phyloP scores from a whole-genome alignment of 2,888 invertebrate species.

The Platycheirus rosarum region DNA sequence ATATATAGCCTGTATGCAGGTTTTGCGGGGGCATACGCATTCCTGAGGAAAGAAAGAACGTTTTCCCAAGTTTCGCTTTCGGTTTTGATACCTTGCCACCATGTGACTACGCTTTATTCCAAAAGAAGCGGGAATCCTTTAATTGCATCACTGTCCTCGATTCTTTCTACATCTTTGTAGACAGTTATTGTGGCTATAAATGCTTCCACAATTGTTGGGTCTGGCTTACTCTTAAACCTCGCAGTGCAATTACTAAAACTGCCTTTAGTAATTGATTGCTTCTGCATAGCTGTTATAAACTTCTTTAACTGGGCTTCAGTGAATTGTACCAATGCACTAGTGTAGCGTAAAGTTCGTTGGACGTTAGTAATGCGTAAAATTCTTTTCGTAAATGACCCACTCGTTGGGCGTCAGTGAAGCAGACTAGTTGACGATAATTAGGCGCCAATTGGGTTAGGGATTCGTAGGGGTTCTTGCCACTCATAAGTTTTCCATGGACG shows the following conservation, averaged over 20 bases:
- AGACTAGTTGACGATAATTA: too few relatives aligned
- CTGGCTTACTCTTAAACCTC: too few relatives aligned
- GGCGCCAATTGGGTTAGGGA: too few relatives aligned
- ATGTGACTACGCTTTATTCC: too few relatives aligned
- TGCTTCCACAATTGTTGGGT: too few relatives aligned
- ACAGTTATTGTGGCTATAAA: too few relatives aligned
- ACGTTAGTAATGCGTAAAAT: conserved; percentile 17
- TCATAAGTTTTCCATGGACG: too few relatives aligned
- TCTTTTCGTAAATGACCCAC: neutral
- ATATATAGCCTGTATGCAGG: conserved; percentile 25
- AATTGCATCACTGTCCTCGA: too few relatives aligned
- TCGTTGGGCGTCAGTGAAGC: neutral
- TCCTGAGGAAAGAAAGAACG: conserved; percentile 1
- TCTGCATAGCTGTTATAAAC: conserved; percentile 7
- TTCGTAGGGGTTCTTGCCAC: too few relatives aligned
- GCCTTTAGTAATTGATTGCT: conserved; percentile 59
- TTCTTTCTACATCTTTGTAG: too few relatives aligned
- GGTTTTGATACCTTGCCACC: conserved; percentile 52
- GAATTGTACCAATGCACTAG: conserved; percentile 19
- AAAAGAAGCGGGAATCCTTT: too few relatives aligned
- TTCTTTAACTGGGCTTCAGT: conserved; percentile 8
- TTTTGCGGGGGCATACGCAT: conserved; percentile 12
- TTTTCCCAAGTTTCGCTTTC: conserved; percentile 16
- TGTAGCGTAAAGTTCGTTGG: conserved; percentile 10
- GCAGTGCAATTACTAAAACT: conserved; percentile 23